A percentile compares a stretch with the other conserved stretches of the same genome.
phyloP scores from a whole-genome alignment of 2,797 vertebrate species.

The Hoplostethus mediterraneus region DNA sequence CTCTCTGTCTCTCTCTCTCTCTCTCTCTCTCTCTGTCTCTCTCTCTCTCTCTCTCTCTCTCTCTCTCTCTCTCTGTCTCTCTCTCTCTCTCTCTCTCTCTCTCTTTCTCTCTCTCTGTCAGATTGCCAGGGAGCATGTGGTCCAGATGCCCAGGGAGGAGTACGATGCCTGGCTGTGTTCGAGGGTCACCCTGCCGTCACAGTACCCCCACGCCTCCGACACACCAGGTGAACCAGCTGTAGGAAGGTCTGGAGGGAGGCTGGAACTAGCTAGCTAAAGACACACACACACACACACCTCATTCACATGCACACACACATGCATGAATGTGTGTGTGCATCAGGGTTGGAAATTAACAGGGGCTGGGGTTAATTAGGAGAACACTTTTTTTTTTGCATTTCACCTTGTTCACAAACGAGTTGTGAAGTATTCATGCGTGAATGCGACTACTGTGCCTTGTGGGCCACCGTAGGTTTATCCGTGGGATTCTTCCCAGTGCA shows the following conservation, averaged over 20 bases:
- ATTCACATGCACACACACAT: too few species aligned
- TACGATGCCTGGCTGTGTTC: constrained; percentile 80
- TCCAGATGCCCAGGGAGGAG: constrained; percentile 81
- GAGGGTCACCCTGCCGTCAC: constrained; percentile 52
- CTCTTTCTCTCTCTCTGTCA: constrained; percentile 57
- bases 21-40: constrained; percentile 24
- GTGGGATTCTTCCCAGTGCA: too few species aligned
- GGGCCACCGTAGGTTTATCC: too few species aligned
- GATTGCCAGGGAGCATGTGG: constrained; percentile 83
- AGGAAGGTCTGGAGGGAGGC: not conserved
- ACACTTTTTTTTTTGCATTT: too few species aligned
- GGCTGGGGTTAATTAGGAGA: too few species aligned
- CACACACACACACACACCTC: not conserved
- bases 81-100: constrained; percentile 23
- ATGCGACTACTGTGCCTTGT: too few species aligned
- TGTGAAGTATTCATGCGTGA: too few species aligned
- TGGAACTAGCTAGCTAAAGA: not conserved
- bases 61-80: constrained; percentile 4
- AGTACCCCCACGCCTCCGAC: not conserved
- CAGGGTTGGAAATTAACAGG: too few species aligned
- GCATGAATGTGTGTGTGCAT: too few species aligned
- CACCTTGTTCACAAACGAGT: too few species aligned
- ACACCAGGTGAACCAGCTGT: constrained; percentile 31
- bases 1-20: constrained; percentile 32
- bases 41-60: constrained; percentile 16